Conservation (phyloP, 2,113 vertebrate genomes). For the Heteronetta atricapilla region DNA sequence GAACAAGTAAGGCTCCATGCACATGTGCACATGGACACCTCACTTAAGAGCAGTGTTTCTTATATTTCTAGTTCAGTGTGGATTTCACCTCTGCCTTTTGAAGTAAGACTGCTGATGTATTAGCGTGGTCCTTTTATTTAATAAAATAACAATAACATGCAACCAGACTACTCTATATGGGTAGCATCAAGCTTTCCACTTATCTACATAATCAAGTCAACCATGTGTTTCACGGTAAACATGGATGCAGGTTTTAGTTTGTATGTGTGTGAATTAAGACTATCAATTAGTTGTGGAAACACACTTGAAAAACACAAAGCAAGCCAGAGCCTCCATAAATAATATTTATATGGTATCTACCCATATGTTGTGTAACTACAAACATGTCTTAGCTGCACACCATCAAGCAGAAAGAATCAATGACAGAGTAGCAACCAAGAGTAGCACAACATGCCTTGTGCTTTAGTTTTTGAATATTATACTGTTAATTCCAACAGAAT, state of each 20-base stretch:
- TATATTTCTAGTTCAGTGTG: background rate
- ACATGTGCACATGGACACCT: background rate
- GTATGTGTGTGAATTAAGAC: background rate
- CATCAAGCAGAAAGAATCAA: background rate
- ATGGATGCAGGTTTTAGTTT: background rate
- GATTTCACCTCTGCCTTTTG: background rate
- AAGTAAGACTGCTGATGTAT: background rate
- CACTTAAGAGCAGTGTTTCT: background rate
- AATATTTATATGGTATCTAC: background rate
- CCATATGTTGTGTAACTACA: background rate
- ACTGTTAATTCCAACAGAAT: background rate
- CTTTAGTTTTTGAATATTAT: background rate
- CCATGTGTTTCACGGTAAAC: background rate
- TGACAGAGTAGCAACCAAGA: background rate
- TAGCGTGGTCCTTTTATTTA: background rate
- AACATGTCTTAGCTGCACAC: background rate
- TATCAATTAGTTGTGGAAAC: background rate
- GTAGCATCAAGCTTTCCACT: background rate
- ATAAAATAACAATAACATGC: background rate
- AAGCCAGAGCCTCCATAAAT: background rate
- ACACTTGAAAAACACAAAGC: background rate
- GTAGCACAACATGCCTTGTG: background rate
- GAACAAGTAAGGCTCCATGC: background rate
- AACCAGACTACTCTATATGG: background rate
- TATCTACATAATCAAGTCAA: background rate